A percentile compares a stretch with the other conserved stretches of the same genome.
These are phyloP conservation scores for Phyllotis vaccarum DNA, from an alignment of 2,797 vertebrate species.

Conservation along the genomic window DNA sequence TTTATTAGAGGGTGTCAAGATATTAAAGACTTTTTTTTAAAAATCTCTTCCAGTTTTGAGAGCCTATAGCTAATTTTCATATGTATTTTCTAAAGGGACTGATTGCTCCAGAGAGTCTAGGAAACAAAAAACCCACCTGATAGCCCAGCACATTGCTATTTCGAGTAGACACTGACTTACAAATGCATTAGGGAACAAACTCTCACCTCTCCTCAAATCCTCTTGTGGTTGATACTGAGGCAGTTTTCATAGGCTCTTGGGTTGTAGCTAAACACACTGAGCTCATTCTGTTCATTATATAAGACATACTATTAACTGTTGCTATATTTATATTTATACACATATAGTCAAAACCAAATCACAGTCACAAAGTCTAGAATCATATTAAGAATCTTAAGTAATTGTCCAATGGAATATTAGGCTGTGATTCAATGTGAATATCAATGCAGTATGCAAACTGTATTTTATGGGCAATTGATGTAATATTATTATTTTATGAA, in stretches of 20 bases:
- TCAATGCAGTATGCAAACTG: conserved; percentile 28
- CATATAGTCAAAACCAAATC: conserved; percentile 55
- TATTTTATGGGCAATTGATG: conserved; percentile 54
- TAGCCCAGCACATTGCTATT: not conserved
- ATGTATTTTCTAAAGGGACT: conserved; percentile 31
- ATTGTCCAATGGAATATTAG: conserved; percentile 29
- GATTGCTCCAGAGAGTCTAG: conserved; percentile 12
- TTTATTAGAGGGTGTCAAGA: not conserved
- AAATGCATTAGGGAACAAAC: not conserved
- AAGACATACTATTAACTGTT: not conserved
- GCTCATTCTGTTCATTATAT: conserved; percentile 12
- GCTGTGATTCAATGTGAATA: conserved; percentile 5
- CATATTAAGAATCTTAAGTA: conserved; percentile 48
- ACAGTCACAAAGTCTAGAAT: not conserved
- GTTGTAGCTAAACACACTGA: not conserved
- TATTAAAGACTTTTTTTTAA: not conserved
- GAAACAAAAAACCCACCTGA: not conserved
- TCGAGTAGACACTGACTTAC: not conserved
- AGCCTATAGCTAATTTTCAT: not conserved
- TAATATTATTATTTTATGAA: conserved; percentile 56
- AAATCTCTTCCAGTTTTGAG: not conserved
- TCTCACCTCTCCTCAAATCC: not conserved
- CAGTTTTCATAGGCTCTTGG: conserved; percentile 28
- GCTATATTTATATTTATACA: conserved; percentile 17
- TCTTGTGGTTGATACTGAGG: not conserved